Base-by-base conservation (phyloP, 1,140 invertebrate genomes). In the Pentalonia nigronervosa region DNA sequence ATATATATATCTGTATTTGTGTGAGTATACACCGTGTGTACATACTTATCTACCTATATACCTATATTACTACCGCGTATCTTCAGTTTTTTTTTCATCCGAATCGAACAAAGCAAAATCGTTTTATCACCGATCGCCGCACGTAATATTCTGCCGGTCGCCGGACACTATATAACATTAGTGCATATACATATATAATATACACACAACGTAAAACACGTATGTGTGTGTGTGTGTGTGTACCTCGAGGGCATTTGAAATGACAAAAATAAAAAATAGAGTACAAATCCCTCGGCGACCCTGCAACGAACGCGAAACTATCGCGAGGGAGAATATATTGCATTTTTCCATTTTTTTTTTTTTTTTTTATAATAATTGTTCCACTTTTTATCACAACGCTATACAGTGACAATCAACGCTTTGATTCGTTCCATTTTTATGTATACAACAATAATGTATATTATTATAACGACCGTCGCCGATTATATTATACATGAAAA, bases 161-260 rank as follows among this genome's bases (percentile, higher is more conserved):
- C 36, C 86, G 86, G 45, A 88, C 86, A 50, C 45, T 30, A 25
- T 25, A 67, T n/a, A 76, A 17, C 60, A 17, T n/a, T 14, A n/a
- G 17, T 34, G 84, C 8, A n/a, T 47, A 17, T 47, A 47, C 34
- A 48, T 45, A 41, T 23, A 88, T 47, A 53, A 87, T 17, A 48
- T n/a, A 86, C 60, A 30, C 11, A 67, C 25, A 8, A 76, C n/a
- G 60, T 76, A 20, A 17, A 76, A n/a, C 14, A 76, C 60, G 60
- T 67, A 11, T 30, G 25, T 67, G 60, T 67, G 53, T 25, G 25
- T 60, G 56, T 84, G 34, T 41, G 21, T 23, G 2, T 84, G 0
- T 25, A 45, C 90, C 90, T 45, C 60, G 90, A n/a, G 90, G 90
- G 23, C 9, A 67, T 91, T 76, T 30, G 90, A 48, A n/a, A 91